A percentile compares a stretch with the other conserved stretches of the same genome.
These are phyloP conservation scores for Bolborhynchus lineola DNA, from an alignment of 2,113 vertebrate genomes.

Conservation along the genomic window DNA sequence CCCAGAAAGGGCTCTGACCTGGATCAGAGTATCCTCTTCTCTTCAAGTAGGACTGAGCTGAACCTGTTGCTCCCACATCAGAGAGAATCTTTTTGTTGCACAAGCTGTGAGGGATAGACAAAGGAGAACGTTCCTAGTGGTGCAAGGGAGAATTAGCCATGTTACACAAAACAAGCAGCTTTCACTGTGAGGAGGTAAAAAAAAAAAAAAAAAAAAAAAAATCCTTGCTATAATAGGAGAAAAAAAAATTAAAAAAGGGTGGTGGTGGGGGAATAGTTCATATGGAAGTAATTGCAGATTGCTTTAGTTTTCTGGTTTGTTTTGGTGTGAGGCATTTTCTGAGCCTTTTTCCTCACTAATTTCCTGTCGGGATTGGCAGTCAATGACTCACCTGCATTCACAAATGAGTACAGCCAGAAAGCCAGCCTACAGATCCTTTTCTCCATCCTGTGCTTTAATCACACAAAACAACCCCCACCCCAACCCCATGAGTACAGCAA, in stretches of 20 bases:
- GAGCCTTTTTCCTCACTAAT: not conserved
- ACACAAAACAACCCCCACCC: not conserved
- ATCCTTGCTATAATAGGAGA: not conserved
- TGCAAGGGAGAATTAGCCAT: not conserved
- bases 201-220: not conserved
- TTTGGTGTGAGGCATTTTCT: not conserved
- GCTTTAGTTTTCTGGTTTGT: not conserved
- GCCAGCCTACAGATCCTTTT: not conserved
- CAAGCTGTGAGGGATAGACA: not conserved
- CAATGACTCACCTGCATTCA: constrained; percentile 44
- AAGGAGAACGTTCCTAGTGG: not conserved
- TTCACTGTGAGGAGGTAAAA: not conserved
- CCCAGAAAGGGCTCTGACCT: not conserved
- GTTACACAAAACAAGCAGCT: not conserved
- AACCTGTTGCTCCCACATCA: not conserved
- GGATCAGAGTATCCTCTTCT: not conserved
- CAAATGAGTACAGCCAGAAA: constrained; percentile 11
- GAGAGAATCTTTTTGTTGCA: not conserved
- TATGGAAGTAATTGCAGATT: not conserved
- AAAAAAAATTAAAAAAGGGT: no score
- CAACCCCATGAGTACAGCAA: not conserved
- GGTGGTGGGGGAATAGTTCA: not conserved
- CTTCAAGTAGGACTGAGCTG: not conserved
- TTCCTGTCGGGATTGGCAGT: constrained; percentile 25
- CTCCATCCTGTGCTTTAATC: not conserved